Conservation (phyloP, 1,140 invertebrate genomes). For the Megalonaias nervosa region DNA sequence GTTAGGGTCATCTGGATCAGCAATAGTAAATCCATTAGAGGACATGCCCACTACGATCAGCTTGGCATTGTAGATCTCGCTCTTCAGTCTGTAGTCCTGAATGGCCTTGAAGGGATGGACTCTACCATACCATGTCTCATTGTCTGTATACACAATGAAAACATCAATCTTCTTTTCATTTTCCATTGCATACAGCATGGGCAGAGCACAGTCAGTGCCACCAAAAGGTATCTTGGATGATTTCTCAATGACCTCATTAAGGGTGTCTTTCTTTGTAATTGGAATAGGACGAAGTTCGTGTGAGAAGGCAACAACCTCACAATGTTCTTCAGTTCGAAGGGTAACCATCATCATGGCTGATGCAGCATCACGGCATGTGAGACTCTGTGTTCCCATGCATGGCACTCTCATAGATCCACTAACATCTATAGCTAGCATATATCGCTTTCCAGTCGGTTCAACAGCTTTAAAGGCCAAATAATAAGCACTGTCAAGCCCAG, state of each 20-base stretch:
- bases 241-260: slow-evolving; percentile 56
- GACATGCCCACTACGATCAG: slow-evolving; percentile 75
- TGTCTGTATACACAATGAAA: slow-evolving; percentile 66
- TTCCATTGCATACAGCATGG: slow-evolving; percentile 76
- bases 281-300: slow-evolving; percentile 40
- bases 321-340: slow-evolving; percentile 44
- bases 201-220: slow-evolving; percentile 73
- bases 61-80: slow-evolving; percentile 61
- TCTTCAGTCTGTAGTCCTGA: slow-evolving; percentile 50
- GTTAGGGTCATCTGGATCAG: slow-evolving; percentile 72
- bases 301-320: slow-evolving; percentile 59
- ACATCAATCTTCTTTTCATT: slow-evolving; percentile 71
- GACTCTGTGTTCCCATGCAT: slow-evolving; percentile 38
- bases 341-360: slow-evolving; percentile 57
- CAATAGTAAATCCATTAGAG: slow-evolving; percentile 69
- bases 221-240: slow-evolving; percentile 62
- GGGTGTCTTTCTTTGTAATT: slow-evolving; percentile 38
- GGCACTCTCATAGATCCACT: slow-evolving; percentile 70
- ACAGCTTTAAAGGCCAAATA: slow-evolving; percentile 73
- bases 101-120: slow-evolving; percentile 56
- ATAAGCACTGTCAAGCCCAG: slow-evolving; percentile 67
- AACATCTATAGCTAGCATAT: slow-evolving; percentile 77
- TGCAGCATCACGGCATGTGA: slow-evolving; percentile 44
- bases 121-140: slow-evolving; percentile 54
- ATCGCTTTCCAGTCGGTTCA: slow-evolving; percentile 74